These are phyloP conservation scores for Rhagoletis pomonella DNA, from an alignment of 1,140 invertebrate species.

Conservation along the genomic window DNA sequence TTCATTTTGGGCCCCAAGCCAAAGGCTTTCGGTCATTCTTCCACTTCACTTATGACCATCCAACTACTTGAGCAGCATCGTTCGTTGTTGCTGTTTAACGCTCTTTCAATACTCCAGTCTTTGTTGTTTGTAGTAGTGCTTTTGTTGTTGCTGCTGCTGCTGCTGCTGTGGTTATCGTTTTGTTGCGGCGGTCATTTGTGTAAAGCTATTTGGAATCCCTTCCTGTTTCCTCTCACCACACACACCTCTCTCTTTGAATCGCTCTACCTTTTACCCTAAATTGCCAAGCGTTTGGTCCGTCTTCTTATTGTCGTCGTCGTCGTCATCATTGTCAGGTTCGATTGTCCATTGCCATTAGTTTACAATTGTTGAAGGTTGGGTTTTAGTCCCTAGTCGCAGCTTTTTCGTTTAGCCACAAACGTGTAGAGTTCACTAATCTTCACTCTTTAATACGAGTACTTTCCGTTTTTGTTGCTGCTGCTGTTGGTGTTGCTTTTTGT, in stretches of 20 bases:
- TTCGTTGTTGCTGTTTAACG: background rate
- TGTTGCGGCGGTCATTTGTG: constrained; percentile 36
- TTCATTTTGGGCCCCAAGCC: background rate
- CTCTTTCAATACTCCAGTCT: background rate
- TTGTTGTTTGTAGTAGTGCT: background rate
- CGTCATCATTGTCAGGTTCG: constrained; percentile 1
- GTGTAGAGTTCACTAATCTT: constrained; percentile 8
- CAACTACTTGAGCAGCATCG: constrained; percentile 34
- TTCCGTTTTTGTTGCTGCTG: no score
- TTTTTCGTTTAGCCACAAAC: constrained; percentile 17
- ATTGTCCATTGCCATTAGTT: constrained; percentile 5
- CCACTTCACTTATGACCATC: constrained; percentile 34
- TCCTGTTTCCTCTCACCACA: background rate
- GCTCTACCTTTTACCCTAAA: background rate
- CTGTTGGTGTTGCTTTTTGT: no score
- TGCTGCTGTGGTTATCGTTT: no score
- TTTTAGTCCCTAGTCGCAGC: background rate
- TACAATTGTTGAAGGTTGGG: background rate
- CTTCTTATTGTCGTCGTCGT: constrained; percentile 26
- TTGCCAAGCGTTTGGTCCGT: background rate
- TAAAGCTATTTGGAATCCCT: constrained; percentile 45
- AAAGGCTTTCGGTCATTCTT: constrained; percentile 29
- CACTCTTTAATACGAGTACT: no score
- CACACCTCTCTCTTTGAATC: background rate
- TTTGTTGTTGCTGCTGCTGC: background rate